These are phyloP conservation scores for Fissipunctia ypsillon DNA, from an alignment of 2,888 invertebrate species.

Conservation along the genomic window DNA sequence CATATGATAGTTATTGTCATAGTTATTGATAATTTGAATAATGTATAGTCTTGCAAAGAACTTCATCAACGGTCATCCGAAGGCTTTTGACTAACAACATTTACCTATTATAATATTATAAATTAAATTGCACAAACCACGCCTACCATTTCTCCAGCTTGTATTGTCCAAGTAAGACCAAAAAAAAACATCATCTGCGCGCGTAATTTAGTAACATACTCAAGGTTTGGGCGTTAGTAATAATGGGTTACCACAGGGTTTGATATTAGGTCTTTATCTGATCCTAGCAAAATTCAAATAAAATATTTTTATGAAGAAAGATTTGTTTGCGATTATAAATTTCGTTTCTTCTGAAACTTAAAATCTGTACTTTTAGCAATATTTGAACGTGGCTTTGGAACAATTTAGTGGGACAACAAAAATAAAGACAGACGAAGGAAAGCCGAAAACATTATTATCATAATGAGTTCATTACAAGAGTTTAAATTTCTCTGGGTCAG, in stretches of 20 bases:
- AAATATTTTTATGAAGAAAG: not conserved
- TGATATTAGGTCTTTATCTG: not conserved
- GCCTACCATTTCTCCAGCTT: not conserved
- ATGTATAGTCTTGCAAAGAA: not conserved
- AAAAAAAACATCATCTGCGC: not conserved
- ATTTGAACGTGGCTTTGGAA: not conserved
- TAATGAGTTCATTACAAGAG: not conserved
- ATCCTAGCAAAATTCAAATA: not conserved
- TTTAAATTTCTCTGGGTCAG: slow-evolving; percentile 4
- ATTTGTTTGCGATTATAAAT: not conserved
- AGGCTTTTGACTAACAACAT: not conserved
- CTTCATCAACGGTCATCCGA: not conserved
- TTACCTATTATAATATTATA: not conserved
- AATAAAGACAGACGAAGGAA: not conserved
- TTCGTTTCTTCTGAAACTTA: not conserved
- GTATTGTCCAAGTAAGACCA: not conserved
- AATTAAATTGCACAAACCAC: not conserved
- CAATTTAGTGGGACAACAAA: not conserved
- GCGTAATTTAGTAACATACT: not conserved
- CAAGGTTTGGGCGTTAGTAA: not conserved
- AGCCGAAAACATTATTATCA: not conserved
- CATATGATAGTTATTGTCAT: too few species aligned
- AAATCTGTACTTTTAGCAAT: not conserved
- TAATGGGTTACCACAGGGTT: not conserved
- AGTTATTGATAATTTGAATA: not conserved